Evolutionary conservation across 2,797 vertebrate species (phyloP).

Genomic region (Delichon dasypus): DNA sequence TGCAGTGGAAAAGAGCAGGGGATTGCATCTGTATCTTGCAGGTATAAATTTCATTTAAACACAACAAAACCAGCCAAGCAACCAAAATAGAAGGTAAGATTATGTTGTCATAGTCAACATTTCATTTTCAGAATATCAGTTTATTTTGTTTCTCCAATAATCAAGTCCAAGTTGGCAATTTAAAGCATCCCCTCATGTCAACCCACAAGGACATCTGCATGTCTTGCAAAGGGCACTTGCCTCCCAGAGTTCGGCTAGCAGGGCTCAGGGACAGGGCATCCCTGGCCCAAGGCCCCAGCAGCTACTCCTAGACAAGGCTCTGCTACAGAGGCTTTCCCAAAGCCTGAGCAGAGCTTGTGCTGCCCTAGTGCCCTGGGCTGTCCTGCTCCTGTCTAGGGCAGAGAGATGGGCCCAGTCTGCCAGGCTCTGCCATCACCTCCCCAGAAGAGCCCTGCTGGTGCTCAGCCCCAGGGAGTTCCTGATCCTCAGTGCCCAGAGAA

Average conservation of each 20-base stretch:
- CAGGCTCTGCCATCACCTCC: background rate
- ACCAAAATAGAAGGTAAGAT: background rate
- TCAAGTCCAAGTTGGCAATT: rapidly evolving
- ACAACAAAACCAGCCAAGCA: background rate
- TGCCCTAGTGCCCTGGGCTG: background rate
- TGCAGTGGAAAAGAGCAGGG: background rate
- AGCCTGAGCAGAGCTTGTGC: rapidly evolving
- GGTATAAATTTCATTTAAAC: background rate
- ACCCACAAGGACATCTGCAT: background rate
- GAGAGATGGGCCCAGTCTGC: rapidly evolving
- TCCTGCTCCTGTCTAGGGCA: background rate
- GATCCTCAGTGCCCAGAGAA: rapidly evolving
- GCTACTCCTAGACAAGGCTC: rapidly evolving
- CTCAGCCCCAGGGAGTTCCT: background rate
- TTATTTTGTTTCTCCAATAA: background rate
- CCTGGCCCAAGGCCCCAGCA: rapidly evolving
- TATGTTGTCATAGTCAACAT: background rate
- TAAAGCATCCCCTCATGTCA: background rate
- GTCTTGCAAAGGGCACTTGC: rapidly evolving
- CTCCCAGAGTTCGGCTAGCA: rapidly evolving
- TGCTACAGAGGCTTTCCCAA: background rate
- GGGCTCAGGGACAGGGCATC: background rate
- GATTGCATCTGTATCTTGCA: background rate
- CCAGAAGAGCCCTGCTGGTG: rapidly evolving
- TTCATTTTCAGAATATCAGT: background rate